Conservation (phyloP, 1,140 invertebrate genomes). For the Drosophila guanche region DNA sequence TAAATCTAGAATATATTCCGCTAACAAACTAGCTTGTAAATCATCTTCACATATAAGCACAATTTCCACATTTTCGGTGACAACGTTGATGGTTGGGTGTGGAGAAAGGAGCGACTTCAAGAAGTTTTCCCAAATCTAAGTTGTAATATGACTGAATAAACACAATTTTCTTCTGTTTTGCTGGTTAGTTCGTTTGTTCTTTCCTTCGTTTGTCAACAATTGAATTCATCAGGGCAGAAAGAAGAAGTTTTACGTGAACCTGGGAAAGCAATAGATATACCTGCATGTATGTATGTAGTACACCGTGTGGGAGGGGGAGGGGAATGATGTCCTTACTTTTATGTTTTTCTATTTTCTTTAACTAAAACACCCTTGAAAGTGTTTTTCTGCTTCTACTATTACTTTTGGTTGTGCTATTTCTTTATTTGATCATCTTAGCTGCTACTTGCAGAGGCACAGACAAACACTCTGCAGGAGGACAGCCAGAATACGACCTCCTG, state of each 20-base stretch:
- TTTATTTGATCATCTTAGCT: slow-evolving; percentile 82
- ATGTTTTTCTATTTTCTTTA: slow-evolving; percentile 70
- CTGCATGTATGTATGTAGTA: not conserved
- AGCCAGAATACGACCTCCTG: slow-evolving; percentile 62
- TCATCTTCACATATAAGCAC: too few relatives aligned
- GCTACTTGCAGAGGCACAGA: slow-evolving; percentile 71
- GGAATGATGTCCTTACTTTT: slow-evolving; percentile 71
- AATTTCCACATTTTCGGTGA: too few relatives aligned
- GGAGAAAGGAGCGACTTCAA: not conserved
- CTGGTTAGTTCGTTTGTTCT: slow-evolving; percentile 43
- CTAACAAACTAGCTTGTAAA: too few relatives aligned
- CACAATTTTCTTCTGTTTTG: slow-evolving; percentile 77
- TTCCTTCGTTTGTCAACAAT: slow-evolving; percentile 72
- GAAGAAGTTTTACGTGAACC: slow-evolving; percentile 51
- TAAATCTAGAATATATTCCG: too few relatives aligned
- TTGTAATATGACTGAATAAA: slow-evolving; percentile 80
- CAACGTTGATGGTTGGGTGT: not conserved
- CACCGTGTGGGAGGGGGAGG: not conserved
- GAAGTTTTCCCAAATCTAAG: slow-evolving; percentile 24
- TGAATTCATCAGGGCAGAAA: slow-evolving; percentile 78
- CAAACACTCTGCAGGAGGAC: slow-evolving; percentile 35
- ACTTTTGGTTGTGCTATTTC: not conserved
- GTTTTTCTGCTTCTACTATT: slow-evolving; percentile 10
- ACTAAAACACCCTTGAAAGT: slow-evolving; percentile 78
- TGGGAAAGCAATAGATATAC: slow-evolving; percentile 16